Evolutionary conservation across 2,888 invertebrate genomes (phyloP), one percentile per base, ranked within the genome.

Genomic region (Phasia obesa): DNA sequence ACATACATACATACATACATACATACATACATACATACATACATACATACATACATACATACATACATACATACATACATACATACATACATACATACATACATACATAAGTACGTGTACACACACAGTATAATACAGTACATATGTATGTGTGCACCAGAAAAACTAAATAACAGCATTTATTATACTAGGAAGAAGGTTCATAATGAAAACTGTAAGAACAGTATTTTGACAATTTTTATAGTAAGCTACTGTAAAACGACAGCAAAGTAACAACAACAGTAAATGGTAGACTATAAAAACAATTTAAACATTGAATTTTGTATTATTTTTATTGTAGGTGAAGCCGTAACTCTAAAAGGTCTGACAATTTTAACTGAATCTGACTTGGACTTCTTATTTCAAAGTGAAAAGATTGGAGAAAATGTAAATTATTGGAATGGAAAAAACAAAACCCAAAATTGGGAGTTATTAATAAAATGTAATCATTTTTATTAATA

Each of bases 341-440:
- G 27, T 25, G 53, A 53, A 53, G 53, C 57, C 19, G 25, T 59
- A n/a, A 17, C n/a, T 13, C 6, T 59, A 19, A 35, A 35, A 35
- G 35, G 57, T 19, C 57, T 59, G 2, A 13, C 7, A 31, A 35
- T 35, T 35, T 25, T 59, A 59, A 25, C 57, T 13, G 57, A 59
- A 35, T 59, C 57, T 35, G 57, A 59, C 21, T 35, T 59, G 25
- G 35, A 59, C 35, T 11, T n/a, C n/a, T n/a, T 9, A 2, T 19
- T 59, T 35, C 15, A 35, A 38, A 35, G 35, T 17, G 13, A n/a
- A 35, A 59, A 17, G 9, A 60, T 60, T 60, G 60, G 60, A 1
- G 60, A 60, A 42, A 60, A 60, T 23, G 42, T 42, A 2, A 42
- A 60, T 42, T 60, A 42, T 4, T 59, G 1, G 57, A 59, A 17